Evolutionary conservation across 35 echinoderm and acorn worm species (phyloP), one percentile per base, ranked within the genome.

Genomic region (Heliocidaris tuberculata): DNA sequence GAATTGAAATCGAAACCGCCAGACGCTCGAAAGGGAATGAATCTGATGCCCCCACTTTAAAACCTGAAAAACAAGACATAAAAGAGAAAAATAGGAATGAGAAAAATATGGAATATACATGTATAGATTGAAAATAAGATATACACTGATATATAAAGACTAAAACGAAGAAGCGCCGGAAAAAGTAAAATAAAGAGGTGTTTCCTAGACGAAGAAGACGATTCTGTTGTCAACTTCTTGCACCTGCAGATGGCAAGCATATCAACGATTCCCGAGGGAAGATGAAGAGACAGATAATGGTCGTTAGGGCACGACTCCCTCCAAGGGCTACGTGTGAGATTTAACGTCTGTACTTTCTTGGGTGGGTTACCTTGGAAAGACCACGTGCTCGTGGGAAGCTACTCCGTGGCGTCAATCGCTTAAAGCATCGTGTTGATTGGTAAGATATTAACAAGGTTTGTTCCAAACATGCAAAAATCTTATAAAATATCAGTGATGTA

Each of bases 261-360:
- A 78, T n/a, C 65, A n/a, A 7, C 65, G 19, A 78, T 78, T 78
- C 65, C 65, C 65, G 6, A 0, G 65, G 65, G 65, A 0, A 29
- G 65, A 78, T 78, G 65, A 78, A 78, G 65, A 78, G 65, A 19
- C 27, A 78, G 65, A 78, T 78, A 78, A 78, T 78, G 65, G 65
- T 7, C 7, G 65, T 78, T 78, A 24, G 65, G 17, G 65, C 65
- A 78, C 65, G 65, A 78, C 65, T 19, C 65, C 21, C 27, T 78
- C 65, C 65, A 78, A 4, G 19, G 27, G 65, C 65, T 78, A 78
- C 65, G 65, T 78, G 65, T 78, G 65, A n/a, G 27, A 24, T 78
- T 78, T 78, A 19, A 78, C 65, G 21, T 78, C 65, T n/a, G 21
- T 78, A 78, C 65, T 78, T 78, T 78, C 27, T 42, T 42, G 35